Conservation (phyloP, 2,797 vertebrate species). For the Nyctalus aviator region DNA sequence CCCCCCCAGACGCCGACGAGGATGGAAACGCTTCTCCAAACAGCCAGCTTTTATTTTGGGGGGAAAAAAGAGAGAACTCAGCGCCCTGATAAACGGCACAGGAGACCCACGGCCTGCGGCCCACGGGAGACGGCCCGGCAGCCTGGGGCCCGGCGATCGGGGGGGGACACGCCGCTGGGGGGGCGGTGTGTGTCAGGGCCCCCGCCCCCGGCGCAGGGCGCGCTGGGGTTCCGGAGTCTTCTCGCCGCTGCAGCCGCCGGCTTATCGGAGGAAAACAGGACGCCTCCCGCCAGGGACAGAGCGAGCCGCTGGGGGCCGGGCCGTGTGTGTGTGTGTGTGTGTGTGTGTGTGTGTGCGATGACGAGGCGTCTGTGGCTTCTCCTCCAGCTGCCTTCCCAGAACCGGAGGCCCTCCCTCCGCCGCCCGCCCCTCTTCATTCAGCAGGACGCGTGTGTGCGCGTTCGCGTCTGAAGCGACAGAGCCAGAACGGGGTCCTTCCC, state of each 20-base stretch:
- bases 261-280: neutral
- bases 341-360: too few species aligned
- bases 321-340: too few species aligned
- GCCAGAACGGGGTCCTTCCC: neutral
- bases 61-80: too few species aligned
- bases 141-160: too few species aligned
- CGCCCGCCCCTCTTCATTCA: neutral
- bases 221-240: neutral
- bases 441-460: neutral
- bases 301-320: neutral
- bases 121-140: too few species aligned
- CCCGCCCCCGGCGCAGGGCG: too few species aligned
- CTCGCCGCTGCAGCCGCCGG: neutral
- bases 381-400: too few species aligned
- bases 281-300: neutral
- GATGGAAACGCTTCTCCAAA: slow-evolving; percentile 54
- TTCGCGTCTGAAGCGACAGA: neutral
- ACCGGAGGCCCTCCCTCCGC: neutral
- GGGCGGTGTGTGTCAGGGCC: too few species aligned
- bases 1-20: slow-evolving; percentile 60
- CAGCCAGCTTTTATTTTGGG: neutral
- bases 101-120: too few species aligned
- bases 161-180: too few species aligned
- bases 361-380: neutral
- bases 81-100: too few species aligned